phyloP scores from a whole-genome alignment of 92 coral and sea anemone genomes.

The Epizoanthus rinbou region DNA sequence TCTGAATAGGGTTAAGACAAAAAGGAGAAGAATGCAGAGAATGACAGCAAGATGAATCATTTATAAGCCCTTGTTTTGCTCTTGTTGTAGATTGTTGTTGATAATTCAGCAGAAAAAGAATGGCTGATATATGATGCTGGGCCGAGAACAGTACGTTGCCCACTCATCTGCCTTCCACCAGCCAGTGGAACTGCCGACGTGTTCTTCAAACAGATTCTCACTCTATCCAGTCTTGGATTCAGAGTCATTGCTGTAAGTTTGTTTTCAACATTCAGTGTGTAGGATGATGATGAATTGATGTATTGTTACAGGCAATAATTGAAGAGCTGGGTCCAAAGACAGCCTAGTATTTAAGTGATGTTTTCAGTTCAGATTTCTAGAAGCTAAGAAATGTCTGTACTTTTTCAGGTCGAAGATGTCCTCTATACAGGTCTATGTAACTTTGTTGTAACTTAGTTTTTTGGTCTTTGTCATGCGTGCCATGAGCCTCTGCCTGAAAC shows the following conservation, averaged over 20 bases:
- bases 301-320: background rate
- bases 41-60: background rate
- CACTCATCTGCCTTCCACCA: conserved; percentile 92
- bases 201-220: conserved; percentile 93
- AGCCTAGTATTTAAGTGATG: no score
- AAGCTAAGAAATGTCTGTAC: no score
- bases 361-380: no score
- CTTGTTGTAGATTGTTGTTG: conserved; percentile 82
- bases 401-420: no score
- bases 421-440: no score
- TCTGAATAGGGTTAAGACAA: no score
- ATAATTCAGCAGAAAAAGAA: conserved; percentile 81
- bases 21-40: no score
- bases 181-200: conserved; percentile 99
- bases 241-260: conserved; percentile 93
- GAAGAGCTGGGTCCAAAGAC: no score
- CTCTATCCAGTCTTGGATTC: conserved; percentile 93
- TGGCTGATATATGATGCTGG: conserved; percentile 98
- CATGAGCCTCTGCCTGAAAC: no score
- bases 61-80: background rate
- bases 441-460: no score
- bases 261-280: background rate
- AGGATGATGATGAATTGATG: no score
- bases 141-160: conserved; percentile 89
- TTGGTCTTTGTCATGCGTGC: no score